Evolutionary conservation across 2,113 vertebrate genomes (phyloP).

Genomic region (Loxodonta africana): DNA sequence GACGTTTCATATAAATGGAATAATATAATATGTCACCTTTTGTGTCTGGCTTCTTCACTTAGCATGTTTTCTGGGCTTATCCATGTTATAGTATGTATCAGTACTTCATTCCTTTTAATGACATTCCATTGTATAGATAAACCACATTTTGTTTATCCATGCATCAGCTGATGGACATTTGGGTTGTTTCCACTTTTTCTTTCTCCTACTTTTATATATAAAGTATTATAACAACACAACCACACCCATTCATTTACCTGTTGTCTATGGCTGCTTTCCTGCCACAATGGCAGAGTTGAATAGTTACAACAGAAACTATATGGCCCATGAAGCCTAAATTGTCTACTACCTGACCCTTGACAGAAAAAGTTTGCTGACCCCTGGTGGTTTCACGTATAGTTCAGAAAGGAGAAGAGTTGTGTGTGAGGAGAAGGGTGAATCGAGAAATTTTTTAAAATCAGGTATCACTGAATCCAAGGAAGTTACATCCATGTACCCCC

Average conservation of each 20-base stretch:
- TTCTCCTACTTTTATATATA: neutral
- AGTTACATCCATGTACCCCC: neutral
- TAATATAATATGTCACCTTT: neutral
- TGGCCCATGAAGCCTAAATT: neutral
- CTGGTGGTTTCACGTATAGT: no score
- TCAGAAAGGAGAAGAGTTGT: neutral
- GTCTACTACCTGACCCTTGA: neutral
- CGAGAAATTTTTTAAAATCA: neutral
- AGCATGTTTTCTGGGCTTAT: neutral
- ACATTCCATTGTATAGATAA: neutral
- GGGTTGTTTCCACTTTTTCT: neutral
- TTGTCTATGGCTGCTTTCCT: neutral
- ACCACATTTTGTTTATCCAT: neutral
- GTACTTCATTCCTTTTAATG: neutral
- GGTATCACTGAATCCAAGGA: neutral
- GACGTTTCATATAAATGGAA: neutral
- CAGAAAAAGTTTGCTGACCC: neutral
- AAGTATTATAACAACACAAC: neutral
- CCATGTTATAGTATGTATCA: no score
- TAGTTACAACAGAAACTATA: neutral
- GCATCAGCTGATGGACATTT: neutral
- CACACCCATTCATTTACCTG: rapidly evolving
- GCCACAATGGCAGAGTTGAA: no score
- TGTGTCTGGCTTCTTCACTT: neutral
- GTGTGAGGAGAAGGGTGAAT: neutral